phyloP scores from a whole-genome alignment of 2,113 vertebrate genomes.

The Colinus virginianus region DNA sequence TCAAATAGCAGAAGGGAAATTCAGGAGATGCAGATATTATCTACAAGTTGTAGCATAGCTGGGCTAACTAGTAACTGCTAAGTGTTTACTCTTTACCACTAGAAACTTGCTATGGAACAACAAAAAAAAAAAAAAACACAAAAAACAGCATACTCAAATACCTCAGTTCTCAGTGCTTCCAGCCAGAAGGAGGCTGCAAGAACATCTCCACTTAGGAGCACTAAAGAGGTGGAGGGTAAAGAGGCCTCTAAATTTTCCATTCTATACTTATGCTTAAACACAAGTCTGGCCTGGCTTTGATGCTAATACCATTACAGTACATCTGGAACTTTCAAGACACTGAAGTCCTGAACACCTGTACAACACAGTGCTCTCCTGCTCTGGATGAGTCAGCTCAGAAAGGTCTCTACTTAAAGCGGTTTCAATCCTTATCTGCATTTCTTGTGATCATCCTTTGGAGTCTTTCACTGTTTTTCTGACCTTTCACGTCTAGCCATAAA shows the following conservation, averaged over 20 bases:
- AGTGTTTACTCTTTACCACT: conserved; percentile 47
- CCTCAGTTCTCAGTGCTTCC: not conserved
- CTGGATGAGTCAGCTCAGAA: not conserved
- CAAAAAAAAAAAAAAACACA: not conserved
- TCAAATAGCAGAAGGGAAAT: conserved; percentile 73
- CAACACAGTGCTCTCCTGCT: not conserved
- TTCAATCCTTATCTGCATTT: not conserved
- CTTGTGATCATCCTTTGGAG: not conserved
- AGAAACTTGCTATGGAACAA: conserved; percentile 14
- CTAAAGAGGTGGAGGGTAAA: not conserved
- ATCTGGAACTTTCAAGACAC: not conserved
- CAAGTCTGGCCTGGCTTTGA: not conserved
- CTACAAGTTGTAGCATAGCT: conserved; percentile 69
- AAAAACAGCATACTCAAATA: rapidly evolving
- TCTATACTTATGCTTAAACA: not conserved
- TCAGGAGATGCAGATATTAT: conserved; percentile 66
- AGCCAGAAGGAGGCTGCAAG: not conserved
- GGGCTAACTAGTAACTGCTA: conserved; percentile 41
- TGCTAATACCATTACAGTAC: not conserved
- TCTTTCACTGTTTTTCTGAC: not conserved
- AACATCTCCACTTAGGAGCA: not conserved
- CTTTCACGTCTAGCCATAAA: not conserved
- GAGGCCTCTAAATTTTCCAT: not conserved
- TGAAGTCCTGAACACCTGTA: not conserved
- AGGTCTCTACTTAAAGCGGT: not conserved